A percentile compares a stretch with the other conserved stretches of the same genome.
These are phyloP conservation scores for Lepidurus arcticus DNA, from an alignment of 1,140 invertebrate genomes.

Conservation along the genomic window DNA sequence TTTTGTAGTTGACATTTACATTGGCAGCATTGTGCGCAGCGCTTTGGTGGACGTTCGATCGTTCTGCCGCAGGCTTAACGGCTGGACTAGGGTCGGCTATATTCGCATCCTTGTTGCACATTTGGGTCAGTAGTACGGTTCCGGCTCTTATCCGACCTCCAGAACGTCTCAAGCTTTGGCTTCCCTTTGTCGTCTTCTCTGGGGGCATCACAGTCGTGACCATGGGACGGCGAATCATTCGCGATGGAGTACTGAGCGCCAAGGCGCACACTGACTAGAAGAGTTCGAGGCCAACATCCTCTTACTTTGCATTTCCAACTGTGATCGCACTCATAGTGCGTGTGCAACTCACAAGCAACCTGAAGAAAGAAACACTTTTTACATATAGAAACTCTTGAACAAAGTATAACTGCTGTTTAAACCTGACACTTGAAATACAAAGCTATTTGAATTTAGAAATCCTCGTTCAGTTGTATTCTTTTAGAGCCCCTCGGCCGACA, in stretches of 20 bases:
- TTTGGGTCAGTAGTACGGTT: slow-evolving; percentile 9
- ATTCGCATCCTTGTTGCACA: background rate
- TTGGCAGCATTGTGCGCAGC: background rate
- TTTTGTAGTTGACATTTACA: background rate
- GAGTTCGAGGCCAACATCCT: background rate
- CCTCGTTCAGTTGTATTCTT: background rate
- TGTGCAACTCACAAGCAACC: background rate
- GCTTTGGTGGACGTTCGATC: background rate
- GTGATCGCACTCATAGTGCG: background rate
- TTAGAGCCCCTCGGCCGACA: background rate
- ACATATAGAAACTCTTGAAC: background rate
- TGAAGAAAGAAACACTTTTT: slow-evolving; percentile 3
- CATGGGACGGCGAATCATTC: background rate
- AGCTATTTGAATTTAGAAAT: background rate
- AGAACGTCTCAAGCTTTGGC: background rate
- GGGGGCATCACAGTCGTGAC: slow-evolving; percentile 2
- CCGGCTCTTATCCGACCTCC: background rate
- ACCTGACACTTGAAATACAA: slow-evolving; percentile 8
- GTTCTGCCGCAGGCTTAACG: background rate
- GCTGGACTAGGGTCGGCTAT: background rate
- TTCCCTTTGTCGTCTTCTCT: slow-evolving; percentile 10
- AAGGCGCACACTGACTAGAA: background rate
- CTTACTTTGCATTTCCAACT: background rate
- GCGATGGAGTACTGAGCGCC: background rate
- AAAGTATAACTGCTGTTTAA: background rate